phyloP scores from a whole-genome alignment of 2,113 vertebrate species.

The Phrynocephalus versicolor region DNA sequence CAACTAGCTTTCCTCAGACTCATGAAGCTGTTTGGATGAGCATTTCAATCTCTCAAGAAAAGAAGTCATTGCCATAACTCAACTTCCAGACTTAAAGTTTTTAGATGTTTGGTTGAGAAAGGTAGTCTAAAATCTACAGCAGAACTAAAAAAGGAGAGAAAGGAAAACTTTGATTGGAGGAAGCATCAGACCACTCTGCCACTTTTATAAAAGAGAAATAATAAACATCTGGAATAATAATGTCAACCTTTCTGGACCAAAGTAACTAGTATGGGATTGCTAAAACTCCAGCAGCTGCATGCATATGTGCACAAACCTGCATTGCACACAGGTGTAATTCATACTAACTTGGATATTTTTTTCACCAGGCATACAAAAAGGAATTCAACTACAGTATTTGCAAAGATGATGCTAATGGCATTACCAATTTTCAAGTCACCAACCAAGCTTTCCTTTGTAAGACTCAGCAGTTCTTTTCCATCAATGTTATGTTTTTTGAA shows the following conservation, averaged over 20 bases:
- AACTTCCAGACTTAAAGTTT: background rate
- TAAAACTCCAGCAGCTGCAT: background rate
- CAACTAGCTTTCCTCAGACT: too few species aligned
- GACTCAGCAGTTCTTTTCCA: conserved; percentile 80
- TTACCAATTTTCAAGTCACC: conserved; percentile 89
- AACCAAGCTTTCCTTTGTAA: conserved; percentile 82
- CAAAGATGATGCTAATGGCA: conserved; percentile 34
- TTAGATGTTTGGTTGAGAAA: too few species aligned
- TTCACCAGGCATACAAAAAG: background rate
- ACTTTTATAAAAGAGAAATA: background rate
- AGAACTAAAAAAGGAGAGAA: background rate
- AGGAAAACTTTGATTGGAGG: background rate
- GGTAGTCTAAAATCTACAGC: background rate
- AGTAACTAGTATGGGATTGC: background rate
- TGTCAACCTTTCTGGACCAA: background rate
- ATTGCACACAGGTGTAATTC: background rate
- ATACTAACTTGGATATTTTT: background rate
- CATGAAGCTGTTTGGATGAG: too few species aligned
- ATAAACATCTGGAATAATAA: background rate
- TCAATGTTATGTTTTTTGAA: conserved; percentile 88
- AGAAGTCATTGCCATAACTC: background rate
- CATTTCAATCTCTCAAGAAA: too few species aligned
- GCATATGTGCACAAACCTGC: background rate
- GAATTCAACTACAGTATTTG: background rate
- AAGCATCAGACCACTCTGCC: background rate